Base-by-base conservation (phyloP, 2,797 vertebrate species). In the Sciurus vulgaris region DNA sequence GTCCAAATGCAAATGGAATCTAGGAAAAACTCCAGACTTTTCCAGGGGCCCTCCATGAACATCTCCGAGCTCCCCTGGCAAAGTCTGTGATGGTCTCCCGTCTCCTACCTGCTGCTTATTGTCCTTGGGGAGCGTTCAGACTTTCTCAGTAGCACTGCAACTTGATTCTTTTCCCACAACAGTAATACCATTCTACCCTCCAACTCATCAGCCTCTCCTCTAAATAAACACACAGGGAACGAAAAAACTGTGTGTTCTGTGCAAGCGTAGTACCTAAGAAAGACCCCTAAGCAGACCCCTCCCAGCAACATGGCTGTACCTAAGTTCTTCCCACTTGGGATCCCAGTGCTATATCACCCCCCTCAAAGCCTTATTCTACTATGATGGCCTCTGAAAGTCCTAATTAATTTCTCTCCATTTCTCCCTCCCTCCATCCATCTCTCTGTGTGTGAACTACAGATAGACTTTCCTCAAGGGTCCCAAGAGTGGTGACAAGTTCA, bases 221-320 rank as follows among this genome's bases (percentile, higher is more conserved):
- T 28, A 41, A 61, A 22, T 28, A 89, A 82, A 47, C 69, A 69
- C 17, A 70, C 30, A 51, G 3, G 1, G 6, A 54, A 17, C 49
- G 61, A 12, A 41, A 89, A 86, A 77, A n/a, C 14, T 2, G 15
- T 26, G 10, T 56, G 47, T 44, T 38, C 38, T 33, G 20, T 54
- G 20, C 33, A 24, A 24, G n/a, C 3, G 5, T 0, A 26, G 18
- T 69, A 59, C 49, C 44, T 44, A 47, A 26, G 69, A 84, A 65
- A 83, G 41, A 13, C 10, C 13, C 38, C 0, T 6, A 35, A 79
- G 30, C 20, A 69, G 2, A 49, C 0, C 2, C 67, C 30, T 67
- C 33, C 22, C 14, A 10, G 8, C 3, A 44, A 7, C 33, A 5
- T 2, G 6, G 14, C 10, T 24, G 26, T 0, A 0, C 24, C 5